phyloP scores from a whole-genome alignment of 2,113 vertebrate species.

The Pardalotus punctatus region DNA sequence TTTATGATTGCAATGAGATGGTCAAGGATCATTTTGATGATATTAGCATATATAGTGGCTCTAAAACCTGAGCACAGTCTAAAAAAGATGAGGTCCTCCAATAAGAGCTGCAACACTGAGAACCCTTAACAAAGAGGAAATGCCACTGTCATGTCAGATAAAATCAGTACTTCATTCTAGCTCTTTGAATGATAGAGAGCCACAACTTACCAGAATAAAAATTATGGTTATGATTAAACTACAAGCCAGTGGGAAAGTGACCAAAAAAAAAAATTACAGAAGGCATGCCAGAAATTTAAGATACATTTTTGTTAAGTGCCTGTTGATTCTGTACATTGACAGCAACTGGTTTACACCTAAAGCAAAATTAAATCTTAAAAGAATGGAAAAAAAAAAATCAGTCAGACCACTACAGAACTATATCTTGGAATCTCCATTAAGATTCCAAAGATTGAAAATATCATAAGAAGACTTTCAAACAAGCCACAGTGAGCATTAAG shows the following conservation, averaged over 20 bases:
- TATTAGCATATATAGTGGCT: neutral
- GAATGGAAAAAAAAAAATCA: neutral
- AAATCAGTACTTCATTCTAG: neutral
- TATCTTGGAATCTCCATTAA: neutral
- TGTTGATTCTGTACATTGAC: neutral
- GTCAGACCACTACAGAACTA: neutral
- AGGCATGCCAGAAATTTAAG: neutral
- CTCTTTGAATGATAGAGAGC: neutral
- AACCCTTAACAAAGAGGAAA: neutral
- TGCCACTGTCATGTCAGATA: neutral
- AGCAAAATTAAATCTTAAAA: neutral
- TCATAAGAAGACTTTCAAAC: neutral
- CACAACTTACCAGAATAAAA: neutral
- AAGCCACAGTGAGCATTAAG: neutral
- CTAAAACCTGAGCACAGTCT: neutral
- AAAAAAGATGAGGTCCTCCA: neutral
- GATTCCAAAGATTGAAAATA: neutral
- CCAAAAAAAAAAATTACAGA: neutral
- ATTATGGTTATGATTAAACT: neutral
- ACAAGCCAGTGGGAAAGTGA: neutral
- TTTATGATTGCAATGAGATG: neutral
- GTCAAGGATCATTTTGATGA: neutral
- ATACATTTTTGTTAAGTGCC: neutral
- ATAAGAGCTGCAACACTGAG: neutral
- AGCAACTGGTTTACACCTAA: neutral